Evolutionary conservation across 2,797 vertebrate genomes (phyloP).

Genomic region (Pygocentrus nattereri): DNA sequence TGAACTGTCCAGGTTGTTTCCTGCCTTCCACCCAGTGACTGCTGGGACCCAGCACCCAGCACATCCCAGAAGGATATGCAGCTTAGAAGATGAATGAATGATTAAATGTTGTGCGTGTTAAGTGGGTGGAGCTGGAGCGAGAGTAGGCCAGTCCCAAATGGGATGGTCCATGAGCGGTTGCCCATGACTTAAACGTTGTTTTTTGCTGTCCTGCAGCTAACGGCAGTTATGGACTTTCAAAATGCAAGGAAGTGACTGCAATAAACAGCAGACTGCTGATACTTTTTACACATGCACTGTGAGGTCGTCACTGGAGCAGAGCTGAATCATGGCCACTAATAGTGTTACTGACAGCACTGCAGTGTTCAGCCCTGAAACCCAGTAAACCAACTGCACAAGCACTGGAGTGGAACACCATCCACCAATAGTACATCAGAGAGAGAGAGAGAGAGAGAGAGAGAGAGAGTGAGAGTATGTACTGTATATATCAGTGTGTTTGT

Average conservation of each 20-base stretch:
- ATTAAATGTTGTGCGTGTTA: too few species aligned
- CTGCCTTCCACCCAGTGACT: too few species aligned
- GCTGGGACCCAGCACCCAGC: too few species aligned
- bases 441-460: not conserved
- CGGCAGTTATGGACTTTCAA: not conserved
- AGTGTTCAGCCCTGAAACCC: conserved; percentile 60
- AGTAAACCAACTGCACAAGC: conserved; percentile 69
- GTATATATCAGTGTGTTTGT: not conserved
- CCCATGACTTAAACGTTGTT: too few species aligned
- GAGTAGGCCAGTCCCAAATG: too few species aligned
- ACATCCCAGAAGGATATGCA: too few species aligned
- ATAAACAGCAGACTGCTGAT: not conserved
- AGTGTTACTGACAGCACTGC: conserved; percentile 61
- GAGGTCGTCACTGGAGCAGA: conserved; percentile 60
- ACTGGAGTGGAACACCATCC: conserved; percentile 73
- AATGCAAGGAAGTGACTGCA: not conserved
- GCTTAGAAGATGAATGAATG: too few species aligned
- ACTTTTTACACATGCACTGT: conserved; percentile 37
- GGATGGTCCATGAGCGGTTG: too few species aligned
- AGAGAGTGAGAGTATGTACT: not conserved
- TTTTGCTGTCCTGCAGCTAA: not conserved
- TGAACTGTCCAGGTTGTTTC: too few species aligned
- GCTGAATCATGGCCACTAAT: conserved; percentile 70
- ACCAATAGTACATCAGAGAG: conserved; percentile 70
- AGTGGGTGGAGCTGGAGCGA: too few species aligned